A percentile compares a stretch with the other conserved stretches of the same genome.
phyloP scores from a whole-genome alignment of 2,888 invertebrate genomes.

The Xylocampa areola region DNA sequence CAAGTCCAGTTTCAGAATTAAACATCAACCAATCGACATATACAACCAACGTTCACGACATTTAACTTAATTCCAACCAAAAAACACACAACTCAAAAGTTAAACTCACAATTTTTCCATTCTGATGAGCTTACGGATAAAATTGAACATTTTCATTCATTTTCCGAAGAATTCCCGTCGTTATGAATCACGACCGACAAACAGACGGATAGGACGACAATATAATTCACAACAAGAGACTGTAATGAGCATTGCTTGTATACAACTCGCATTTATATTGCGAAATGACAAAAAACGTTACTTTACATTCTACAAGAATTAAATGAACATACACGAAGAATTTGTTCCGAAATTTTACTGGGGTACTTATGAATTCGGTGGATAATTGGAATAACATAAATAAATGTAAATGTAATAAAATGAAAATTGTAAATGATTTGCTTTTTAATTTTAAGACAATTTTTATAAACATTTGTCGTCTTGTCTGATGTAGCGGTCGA shows the following conservation, averaged over 20 bases:
- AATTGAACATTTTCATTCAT: constrained; percentile 56
- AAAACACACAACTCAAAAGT: constrained; percentile 22
- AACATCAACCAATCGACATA: neutral
- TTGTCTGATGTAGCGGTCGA: no score
- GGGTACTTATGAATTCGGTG: constrained; percentile 14
- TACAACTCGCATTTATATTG: constrained; percentile 32
- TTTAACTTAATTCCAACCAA: constrained; percentile 10
- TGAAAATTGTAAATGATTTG: no score
- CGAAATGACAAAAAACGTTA: constrained; percentile 24
- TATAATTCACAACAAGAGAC: constrained; percentile 49
- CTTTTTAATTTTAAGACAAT: no score
- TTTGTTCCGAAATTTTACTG: constrained; percentile 14
- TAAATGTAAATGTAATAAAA: constrained; percentile 15
- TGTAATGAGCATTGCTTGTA: constrained; percentile 39
- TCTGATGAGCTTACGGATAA: constrained; percentile 37
- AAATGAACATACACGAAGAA: constrained; percentile 32
- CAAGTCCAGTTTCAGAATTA: neutral
- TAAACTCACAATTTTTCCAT: constrained; percentile 26
- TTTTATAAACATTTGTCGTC: no score
- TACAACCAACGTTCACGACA: no score
- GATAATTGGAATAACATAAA: constrained; percentile 4
- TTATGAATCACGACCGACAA: constrained; percentile 50
- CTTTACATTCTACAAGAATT: constrained; percentile 20
- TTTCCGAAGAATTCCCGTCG: constrained; percentile 45
- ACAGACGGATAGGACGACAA: constrained; percentile 42